Evolutionary conservation across 2,888 invertebrate genomes (phyloP).

Genomic region (Polymixis lichenea): DNA sequence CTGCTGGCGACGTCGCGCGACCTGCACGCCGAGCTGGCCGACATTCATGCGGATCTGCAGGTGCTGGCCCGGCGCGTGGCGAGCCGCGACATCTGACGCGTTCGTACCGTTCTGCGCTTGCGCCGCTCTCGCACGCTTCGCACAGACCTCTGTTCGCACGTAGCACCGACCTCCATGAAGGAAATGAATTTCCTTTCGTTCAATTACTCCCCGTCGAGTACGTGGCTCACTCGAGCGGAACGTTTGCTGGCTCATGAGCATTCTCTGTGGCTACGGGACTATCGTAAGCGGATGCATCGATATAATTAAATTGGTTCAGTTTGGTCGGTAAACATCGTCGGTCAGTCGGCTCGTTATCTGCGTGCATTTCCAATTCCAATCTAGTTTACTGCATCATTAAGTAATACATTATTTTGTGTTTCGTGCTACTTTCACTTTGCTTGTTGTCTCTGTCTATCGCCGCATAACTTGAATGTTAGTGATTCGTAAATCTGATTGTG

Average conservation of each 20-base stretch:
- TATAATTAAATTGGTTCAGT: constrained; percentile 28
- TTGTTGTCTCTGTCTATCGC: constrained; percentile 50
- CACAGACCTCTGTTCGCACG: constrained; percentile 54
- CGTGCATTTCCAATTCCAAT: constrained; percentile 38
- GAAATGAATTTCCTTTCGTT: constrained; percentile 59
- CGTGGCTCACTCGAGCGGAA: constrained; percentile 21
- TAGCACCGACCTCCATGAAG: constrained; percentile 50
- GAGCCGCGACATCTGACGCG: constrained; percentile 84
- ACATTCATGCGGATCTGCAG: constrained; percentile 89
- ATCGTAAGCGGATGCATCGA: constrained; percentile 45
- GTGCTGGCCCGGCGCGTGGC: constrained; percentile 88
- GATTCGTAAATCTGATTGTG: constrained; percentile 52
- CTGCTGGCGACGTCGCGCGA: constrained; percentile 86
- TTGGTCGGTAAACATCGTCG: constrained; percentile 19
- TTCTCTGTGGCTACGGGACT: constrained; percentile 13
- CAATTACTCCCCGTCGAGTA: constrained; percentile 38
- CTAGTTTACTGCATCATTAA: constrained; percentile 57
- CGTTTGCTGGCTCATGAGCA: constrained; percentile 18
- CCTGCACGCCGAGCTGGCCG: constrained; percentile 86
- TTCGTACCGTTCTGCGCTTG: constrained; percentile 79
- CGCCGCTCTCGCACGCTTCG: constrained; percentile 61
- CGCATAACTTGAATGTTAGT: constrained; percentile 46
- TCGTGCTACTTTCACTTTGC: constrained; percentile 64
- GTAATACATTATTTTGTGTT: constrained; percentile 56
- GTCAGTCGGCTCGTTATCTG: constrained; percentile 43